Conservation (phyloP, 2,888 invertebrate species). For the Argyresthia goedartella region DNA sequence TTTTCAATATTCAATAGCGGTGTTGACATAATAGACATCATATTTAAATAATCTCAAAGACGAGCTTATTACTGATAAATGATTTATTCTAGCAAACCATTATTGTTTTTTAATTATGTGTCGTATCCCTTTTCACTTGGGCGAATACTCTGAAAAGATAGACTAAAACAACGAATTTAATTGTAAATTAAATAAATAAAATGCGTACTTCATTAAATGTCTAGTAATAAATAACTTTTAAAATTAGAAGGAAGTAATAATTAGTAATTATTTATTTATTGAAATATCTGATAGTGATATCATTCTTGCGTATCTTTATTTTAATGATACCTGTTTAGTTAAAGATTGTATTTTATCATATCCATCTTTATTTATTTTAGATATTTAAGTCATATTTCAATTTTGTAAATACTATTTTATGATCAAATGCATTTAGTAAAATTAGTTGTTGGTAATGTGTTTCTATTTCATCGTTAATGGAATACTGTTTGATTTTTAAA, state of each 20-base stretch:
- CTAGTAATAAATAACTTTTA: background rate
- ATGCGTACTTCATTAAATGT: background rate
- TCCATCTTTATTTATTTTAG: background rate
- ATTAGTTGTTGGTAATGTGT: background rate
- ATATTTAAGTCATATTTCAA: background rate
- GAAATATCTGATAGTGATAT: no score
- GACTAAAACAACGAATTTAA: background rate
- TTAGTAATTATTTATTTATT: no score
- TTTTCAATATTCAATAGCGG: no score
- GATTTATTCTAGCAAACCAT: no score
- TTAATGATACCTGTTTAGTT: no score
- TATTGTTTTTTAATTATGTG: no score
- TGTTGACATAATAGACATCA: no score
- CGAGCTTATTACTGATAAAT: background rate
- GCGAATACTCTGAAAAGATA: background rate
- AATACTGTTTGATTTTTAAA: background rate
- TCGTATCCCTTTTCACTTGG: background rate
- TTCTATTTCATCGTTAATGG: background rate
- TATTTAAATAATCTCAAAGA: background rate
- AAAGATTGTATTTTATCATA: background rate
- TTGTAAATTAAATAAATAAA: background rate
- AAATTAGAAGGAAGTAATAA: background rate
- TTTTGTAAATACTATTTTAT: background rate
- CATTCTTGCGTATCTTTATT: no score
- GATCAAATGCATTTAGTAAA: constrained; percentile 3